A percentile compares a stretch with the other conserved stretches of the same genome.
phyloP scores from a whole-genome alignment of 2,113 vertebrate genomes.

The Eleginops maclovinus region DNA sequence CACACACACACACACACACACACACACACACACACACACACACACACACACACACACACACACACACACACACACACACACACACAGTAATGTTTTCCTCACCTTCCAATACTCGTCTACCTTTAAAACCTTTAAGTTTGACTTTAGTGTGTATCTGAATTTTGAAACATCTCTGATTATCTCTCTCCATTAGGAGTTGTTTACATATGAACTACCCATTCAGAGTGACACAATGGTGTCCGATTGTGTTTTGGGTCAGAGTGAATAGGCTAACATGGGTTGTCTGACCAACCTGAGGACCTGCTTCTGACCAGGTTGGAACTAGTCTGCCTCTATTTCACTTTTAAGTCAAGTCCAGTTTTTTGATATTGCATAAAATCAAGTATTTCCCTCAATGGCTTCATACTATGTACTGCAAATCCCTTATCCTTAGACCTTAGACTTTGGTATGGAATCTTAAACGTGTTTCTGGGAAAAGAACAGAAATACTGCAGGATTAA shows the following conservation, averaged over 20 bases:
- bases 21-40: constrained; percentile 7
- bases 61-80: constrained; percentile 23
- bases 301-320: not conserved
- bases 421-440: not conserved
- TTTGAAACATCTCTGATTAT: constrained; percentile 5
- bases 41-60: constrained; percentile 9
- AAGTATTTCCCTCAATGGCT: not conserved
- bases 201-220: not conserved
- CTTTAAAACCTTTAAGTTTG: not conserved
- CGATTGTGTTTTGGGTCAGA: constrained; percentile 5
- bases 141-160: not conserved
- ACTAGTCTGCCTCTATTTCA: not conserved
- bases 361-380: not conserved
- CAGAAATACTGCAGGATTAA: not conserved
- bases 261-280: not conserved
- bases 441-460: not conserved
- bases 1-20: constrained; percentile 10
- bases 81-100: not conserved
- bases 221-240: not conserved
- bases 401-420: not conserved
- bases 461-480: not conserved
- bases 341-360: not conserved
- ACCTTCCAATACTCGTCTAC: not conserved
- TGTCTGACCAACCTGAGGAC: not conserved
- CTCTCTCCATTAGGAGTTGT: not conserved